These are phyloP conservation scores for Tragelaphus eurycerus DNA, from an alignment of 2,797 vertebrate genomes.

Conservation along the genomic window DNA sequence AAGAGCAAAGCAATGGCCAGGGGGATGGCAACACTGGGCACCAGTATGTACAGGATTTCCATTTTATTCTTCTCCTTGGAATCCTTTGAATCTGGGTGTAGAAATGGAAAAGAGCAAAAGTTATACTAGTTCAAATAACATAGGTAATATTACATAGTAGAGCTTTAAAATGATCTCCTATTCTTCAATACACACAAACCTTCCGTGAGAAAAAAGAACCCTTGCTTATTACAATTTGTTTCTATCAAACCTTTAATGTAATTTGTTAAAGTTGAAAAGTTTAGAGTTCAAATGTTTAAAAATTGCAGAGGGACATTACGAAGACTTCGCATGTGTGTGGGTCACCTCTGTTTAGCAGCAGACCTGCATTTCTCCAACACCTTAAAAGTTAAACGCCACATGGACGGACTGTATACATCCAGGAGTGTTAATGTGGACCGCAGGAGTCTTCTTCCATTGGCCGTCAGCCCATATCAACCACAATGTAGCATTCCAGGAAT, in stretches of 20 bases:
- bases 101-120: background rate
- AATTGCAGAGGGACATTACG: background rate
- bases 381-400: slow-evolving; percentile 10
- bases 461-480: background rate
- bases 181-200: slow-evolving; percentile 21
- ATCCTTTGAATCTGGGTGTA: slow-evolving; percentile 89
- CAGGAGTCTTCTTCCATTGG: slow-evolving; percentile 20
- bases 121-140: slow-evolving; percentile 23
- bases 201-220: background rate
- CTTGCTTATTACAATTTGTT: slow-evolving; percentile 37
- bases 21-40: slow-evolving; percentile 96
- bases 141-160: background rate
- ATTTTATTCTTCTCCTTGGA: slow-evolving; percentile 94
- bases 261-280: slow-evolving; percentile 63
- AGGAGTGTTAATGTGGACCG: background rate
- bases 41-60: slow-evolving; percentile 97
- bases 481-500: background rate
- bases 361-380: slow-evolving; percentile 38
- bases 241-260: slow-evolving; percentile 46
- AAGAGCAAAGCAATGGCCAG: slow-evolving; percentile 95
- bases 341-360: background rate
- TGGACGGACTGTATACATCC: background rate
- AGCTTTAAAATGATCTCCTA: slow-evolving; percentile 25
- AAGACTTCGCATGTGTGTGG: background rate
- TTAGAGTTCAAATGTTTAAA: slow-evolving; percentile 63